These are phyloP conservation scores for Zygothrica quintamaculata DNA, from an alignment of 2,888 invertebrate genomes.

Conservation along the genomic window DNA sequence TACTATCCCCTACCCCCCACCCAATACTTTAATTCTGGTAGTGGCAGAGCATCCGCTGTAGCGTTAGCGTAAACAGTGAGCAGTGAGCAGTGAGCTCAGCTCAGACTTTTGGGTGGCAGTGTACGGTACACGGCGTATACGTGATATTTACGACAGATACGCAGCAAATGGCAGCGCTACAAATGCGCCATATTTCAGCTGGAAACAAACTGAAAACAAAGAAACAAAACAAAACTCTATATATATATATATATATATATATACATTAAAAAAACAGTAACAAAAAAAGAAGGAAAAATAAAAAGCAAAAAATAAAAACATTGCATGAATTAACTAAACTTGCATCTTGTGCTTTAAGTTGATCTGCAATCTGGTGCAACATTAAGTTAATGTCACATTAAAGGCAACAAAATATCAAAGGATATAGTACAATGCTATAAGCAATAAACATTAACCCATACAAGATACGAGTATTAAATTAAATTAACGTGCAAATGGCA, in stretches of 20 bases:
- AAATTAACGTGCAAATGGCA: slow-evolving; percentile 43
- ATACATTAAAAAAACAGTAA: background rate
- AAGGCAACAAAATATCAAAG: slow-evolving; percentile 11
- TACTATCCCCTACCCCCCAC: too few species aligned
- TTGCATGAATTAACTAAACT: slow-evolving; percentile 61
- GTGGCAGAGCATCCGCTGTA: slow-evolving; percentile 33
- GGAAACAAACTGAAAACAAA: slow-evolving; percentile 47
- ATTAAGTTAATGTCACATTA: slow-evolving; percentile 57
- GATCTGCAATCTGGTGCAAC: slow-evolving; percentile 27
- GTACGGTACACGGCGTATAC: slow-evolving; percentile 51
- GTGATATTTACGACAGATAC: slow-evolving; percentile 70
- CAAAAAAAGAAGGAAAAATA: slow-evolving; percentile 1
- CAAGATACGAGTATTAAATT: slow-evolving; percentile 31
- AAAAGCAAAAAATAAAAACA: slow-evolving; percentile 11
- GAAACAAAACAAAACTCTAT: slow-evolving; percentile 7
- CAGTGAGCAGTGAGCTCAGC: too few species aligned
- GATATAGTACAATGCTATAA: background rate
- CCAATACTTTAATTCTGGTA: background rate
- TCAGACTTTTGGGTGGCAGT: slow-evolving; percentile 15
- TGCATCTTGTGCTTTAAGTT: slow-evolving; percentile 56
- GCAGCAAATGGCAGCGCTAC: slow-evolving; percentile 53
- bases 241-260: background rate
- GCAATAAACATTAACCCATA: slow-evolving; percentile 17
- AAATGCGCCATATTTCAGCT: slow-evolving; percentile 67
- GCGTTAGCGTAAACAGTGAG: background rate